phyloP scores from a whole-genome alignment of 2,113 vertebrate genomes.

The Tetrao urogallus region DNA sequence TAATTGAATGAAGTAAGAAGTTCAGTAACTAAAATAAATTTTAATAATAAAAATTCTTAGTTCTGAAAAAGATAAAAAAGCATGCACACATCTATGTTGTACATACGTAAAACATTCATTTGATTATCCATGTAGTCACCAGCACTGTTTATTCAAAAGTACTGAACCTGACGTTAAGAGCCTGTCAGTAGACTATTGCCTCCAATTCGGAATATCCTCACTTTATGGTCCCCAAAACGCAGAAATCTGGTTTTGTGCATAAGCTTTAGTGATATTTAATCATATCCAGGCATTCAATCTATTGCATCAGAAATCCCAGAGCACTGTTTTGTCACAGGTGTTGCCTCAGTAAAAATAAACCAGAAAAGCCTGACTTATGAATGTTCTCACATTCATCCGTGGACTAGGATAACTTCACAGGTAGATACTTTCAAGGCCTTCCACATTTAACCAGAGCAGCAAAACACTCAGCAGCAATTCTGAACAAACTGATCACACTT shows the following conservation, averaged over 20 bases:
- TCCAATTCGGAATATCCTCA: not conserved
- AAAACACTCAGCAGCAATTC: not conserved
- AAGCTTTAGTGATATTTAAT: not conserved
- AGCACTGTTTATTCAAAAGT: not conserved
- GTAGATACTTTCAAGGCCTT: not conserved
- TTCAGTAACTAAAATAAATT: not conserved
- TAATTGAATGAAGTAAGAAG: not conserved
- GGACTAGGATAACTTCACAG: not conserved
- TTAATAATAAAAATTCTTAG: not conserved
- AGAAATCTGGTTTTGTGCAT: not conserved
- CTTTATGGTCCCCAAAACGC: not conserved
- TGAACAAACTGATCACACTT: not conserved
- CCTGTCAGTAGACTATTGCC: accelerated
- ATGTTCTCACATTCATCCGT: not conserved
- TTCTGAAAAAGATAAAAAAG: not conserved
- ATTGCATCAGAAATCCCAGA: not conserved
- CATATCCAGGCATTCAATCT: not conserved
- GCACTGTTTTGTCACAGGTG: not conserved
- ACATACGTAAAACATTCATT: not conserved
- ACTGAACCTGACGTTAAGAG: not conserved
- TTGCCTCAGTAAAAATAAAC: not conserved
- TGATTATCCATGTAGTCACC: not conserved
- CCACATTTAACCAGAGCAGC: not conserved
- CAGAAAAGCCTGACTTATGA: not conserved
- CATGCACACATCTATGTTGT: not conserved